These are phyloP conservation scores for Pocillopora grandis DNA, from an alignment of 92 coral and sea anemone species.

Conservation along the genomic window DNA sequence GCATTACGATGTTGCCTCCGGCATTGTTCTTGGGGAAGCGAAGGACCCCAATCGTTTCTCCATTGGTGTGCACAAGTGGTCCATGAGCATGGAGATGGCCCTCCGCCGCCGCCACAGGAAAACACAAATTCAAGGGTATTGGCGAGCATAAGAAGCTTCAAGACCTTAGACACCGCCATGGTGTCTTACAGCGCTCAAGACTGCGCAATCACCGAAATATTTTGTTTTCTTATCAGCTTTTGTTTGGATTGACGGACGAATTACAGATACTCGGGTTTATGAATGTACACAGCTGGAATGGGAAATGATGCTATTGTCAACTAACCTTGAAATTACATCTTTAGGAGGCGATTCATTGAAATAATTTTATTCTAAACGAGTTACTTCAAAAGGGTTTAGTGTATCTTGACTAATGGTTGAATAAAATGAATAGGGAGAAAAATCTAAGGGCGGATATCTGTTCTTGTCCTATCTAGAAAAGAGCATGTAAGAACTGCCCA, in stretches of 20 bases:
- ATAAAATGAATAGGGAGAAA: too few relatives aligned
- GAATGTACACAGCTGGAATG: slow-evolving; percentile 10
- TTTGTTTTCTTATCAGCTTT: background rate
- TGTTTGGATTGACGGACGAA: background rate
- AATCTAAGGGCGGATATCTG: too few relatives aligned
- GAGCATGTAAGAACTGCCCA: too few relatives aligned
- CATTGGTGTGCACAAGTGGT: slow-evolving; percentile 74
- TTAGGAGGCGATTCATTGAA: background rate
- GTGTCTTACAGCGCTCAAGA: background rate
- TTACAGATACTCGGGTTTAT: background rate
- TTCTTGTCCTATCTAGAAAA: too few relatives aligned
- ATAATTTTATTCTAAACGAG: too few relatives aligned
- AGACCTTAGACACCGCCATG: background rate
- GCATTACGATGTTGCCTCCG: slow-evolving; percentile 55
- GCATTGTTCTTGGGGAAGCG: slow-evolving; percentile 58
- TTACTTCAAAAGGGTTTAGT: too few relatives aligned
- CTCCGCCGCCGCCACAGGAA: background rate
- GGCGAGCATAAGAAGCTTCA: background rate
- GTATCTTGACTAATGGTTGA: too few relatives aligned
- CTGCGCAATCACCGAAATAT: background rate
- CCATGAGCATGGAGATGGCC: slow-evolving; percentile 69
- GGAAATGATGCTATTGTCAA: too few relatives aligned
- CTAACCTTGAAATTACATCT: background rate
- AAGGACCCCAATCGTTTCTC: slow-evolving; percentile 76
- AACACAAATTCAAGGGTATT: background rate